Base-by-base conservation (phyloP, 2,797 vertebrate species). In the Cirrhinus molitorella region DNA sequence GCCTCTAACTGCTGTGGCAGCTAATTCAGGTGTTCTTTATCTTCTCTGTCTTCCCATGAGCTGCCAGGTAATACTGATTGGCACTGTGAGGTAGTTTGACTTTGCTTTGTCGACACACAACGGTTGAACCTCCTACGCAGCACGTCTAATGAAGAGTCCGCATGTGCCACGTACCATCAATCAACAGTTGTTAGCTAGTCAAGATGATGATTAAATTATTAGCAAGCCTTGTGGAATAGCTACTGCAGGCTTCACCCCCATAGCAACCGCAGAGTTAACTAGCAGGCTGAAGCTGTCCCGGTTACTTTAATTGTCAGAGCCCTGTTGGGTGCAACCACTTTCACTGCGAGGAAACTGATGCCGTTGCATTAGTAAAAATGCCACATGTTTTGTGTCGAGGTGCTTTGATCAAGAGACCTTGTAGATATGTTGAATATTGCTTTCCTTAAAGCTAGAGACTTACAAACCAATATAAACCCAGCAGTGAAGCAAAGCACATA, bases 11-110 rank as follows among this genome's bases (percentile, higher is more conserved):
- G 80, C 80, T 63, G 70, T 59, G 81, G 61, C 81, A 83, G 81
- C 61, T 83, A 31, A 83, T 83, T 75, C 61, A 67, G 72, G 63
- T 40, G 34, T 55, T 75, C 63, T 13, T 66, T 75, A 53, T 82
- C 59, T 53, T 83, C 61, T 31, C 19, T 8, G n/a, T 67, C 61
- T 51, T 83, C 49, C 61, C 49, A 68, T 57, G 81, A 76, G 72
- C 63, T 68, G 63, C 37, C 81, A 83, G 81, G 63, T 83, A 68
- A 16, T 76, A 67, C 81, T 45, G 81, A 67, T 55, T 83, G 49
- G 23, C 73, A 76, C 61, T 34, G 72, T 43, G 61, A 53, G 71
- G 7, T 67, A 74, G 61, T 83, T 59, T 25, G 25, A 59, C 74
- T 78, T 49, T 68, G 72, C 80, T 74, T 82, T 82, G 43, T 49